A percentile compares a stretch with the other conserved stretches of the same genome.
These are phyloP conservation scores for Hermaeophaga mercurialis DNA, from an alignment of 2,888 invertebrate species.

Conservation along the genomic window DNA sequence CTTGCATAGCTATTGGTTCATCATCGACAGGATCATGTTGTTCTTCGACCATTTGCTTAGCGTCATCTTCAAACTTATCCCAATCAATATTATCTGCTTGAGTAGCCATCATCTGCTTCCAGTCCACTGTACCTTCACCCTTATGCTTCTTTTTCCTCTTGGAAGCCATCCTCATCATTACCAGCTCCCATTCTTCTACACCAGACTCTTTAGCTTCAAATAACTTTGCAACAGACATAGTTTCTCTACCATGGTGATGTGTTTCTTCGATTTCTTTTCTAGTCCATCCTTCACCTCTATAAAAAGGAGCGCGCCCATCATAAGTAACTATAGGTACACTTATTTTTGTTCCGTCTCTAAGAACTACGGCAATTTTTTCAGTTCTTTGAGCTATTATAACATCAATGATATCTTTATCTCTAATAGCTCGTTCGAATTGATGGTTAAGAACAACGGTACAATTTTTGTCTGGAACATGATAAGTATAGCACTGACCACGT, in stretches of 20 bases:
- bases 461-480: slow-evolving; percentile 73
- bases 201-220: slow-evolving; percentile 57
- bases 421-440: slow-evolving; percentile 74
- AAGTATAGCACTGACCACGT: slow-evolving; percentile 68
- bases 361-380: slow-evolving; percentile 72
- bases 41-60: slow-evolving; percentile 52
- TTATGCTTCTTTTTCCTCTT: slow-evolving; percentile 50
- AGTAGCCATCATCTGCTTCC: slow-evolving; percentile 52
- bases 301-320: slow-evolving; percentile 60
- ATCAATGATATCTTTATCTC: slow-evolving; percentile 77
- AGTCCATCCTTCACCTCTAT: slow-evolving; percentile 75
- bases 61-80: slow-evolving; percentile 55
- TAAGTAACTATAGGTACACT: slow-evolving; percentile 63
- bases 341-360: slow-evolving; percentile 72
- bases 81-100: slow-evolving; percentile 51
- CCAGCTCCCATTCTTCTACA: slow-evolving; percentile 54
- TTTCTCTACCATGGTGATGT: slow-evolving; percentile 54
- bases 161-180: slow-evolving; percentile 53
- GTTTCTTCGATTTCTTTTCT: slow-evolving; percentile 62
- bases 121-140: slow-evolving; percentile 52
- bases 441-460: slow-evolving; percentile 76
- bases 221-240: slow-evolving; percentile 66
- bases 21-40: slow-evolving; percentile 55
- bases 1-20: slow-evolving; percentile 57
- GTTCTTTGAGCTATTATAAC: slow-evolving; percentile 77